Evolutionary conservation across 2,888 invertebrate genomes (phyloP).

Genomic region (Rapana venosa): DNA sequence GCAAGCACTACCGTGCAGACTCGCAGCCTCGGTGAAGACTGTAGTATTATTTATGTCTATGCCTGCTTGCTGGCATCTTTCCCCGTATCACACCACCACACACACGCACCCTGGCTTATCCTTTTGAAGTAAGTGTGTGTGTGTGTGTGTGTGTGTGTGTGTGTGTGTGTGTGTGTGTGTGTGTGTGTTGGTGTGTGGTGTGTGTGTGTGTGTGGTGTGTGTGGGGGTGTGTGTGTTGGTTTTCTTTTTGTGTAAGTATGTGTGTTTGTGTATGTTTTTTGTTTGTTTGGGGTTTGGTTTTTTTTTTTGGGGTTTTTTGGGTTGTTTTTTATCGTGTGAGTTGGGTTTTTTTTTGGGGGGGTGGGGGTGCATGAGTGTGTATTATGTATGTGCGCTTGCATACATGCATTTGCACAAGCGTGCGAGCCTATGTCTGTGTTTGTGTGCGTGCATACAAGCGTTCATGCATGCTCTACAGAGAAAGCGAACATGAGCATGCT

Average conservation of each 20-base stretch:
- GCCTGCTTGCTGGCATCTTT: too few species aligned
- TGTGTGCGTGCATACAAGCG: background rate
- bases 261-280: background rate
- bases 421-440: background rate
- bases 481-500: too few species aligned
- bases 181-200: background rate
- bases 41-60: too few species aligned
- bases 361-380: background rate
- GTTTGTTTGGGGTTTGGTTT: background rate
- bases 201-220: constrained; percentile 13
- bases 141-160: background rate
- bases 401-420: background rate
- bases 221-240: constrained; percentile 3
- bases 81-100: too few species aligned
- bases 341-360: background rate
- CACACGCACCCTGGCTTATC: too few species aligned
- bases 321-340: too few species aligned
- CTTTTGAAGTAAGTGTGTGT: background rate
- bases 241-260: background rate
- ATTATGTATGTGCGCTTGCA: background rate
- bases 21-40: background rate
- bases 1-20: background rate
- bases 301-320: too few species aligned
- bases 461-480: background rate
- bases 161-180: background rate